Evolutionary conservation across 2,888 invertebrate species (phyloP), one percentile per base, ranked within the genome.

Genomic region (Crocallis elinguaria): DNA sequence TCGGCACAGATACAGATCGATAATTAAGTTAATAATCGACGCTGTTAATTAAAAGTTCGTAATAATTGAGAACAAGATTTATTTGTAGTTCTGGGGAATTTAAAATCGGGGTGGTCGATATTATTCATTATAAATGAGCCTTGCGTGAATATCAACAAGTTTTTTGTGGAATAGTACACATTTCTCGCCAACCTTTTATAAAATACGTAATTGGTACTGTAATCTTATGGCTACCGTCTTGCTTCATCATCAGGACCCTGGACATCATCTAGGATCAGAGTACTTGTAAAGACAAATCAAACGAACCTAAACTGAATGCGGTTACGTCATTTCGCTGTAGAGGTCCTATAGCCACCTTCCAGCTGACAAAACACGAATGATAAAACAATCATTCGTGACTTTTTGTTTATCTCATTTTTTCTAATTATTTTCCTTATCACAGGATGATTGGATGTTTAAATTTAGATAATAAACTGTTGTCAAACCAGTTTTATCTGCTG

Each of bases 21-120:
- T 68, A 75, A 75, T 78, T 76, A 73, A 73, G 60, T 69, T 57
- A 67, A 71, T 67, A 66, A 67, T 65, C 39, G 55, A 60, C 43
- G 46, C 42, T 55, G 64, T 72, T 75, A 73, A 76, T 77, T 78
- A 73, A 72, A 72, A 69, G 54, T 69, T 71, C 62, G 60, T 66
- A 68, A 68, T 72, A 72, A 73, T 69, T 68, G 68, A 62, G 33
- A 60, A 52, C 57, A 53, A 64, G 61, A 57, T 65, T 59, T 65
- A 13, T 36, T 19, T 58, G 58, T 55, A 57, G 55, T 64, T 57
- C 56, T 38, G 43, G 49, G 57, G 41, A 51, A 29, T 58, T 55
- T 58, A 55, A 59, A 49, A 25, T 25, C 41, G 13, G 38, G 49
- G 45, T 57, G 55, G 45, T 37, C 45, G 23, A 41, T 27, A 33